Conservation (phyloP, 2,113 vertebrate genomes). For the Myiozetetes cayanensis region DNA sequence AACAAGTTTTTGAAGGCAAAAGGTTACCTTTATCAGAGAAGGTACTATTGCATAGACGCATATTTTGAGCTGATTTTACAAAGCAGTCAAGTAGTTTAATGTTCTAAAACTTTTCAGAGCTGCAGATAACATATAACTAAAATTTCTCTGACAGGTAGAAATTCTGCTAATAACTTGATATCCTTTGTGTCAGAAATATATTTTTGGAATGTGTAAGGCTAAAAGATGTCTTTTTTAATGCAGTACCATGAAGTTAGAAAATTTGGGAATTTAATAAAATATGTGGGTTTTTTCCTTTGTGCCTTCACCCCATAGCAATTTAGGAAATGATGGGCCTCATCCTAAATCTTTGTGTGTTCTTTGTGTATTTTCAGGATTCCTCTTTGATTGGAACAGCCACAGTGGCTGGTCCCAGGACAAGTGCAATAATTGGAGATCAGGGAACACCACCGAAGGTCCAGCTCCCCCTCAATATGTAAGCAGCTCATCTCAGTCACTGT, state of each 20-base stretch:
- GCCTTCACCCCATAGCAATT: neutral
- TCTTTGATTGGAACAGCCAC: constrained; percentile 72
- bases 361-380: constrained; percentile 77
- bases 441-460: constrained; percentile 86
- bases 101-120: neutral
- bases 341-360: neutral
- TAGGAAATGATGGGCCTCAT: neutral
- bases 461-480: constrained; percentile 98
- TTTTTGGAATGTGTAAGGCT: neutral
- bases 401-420: constrained; percentile 81
- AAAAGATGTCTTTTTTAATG: neutral
- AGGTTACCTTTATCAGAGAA: neutral
- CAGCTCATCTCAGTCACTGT: constrained; percentile 23
- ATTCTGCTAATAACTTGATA: constrained; percentile 17
- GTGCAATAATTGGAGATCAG: constrained; percentile 84
- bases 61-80: neutral
- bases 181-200: neutral
- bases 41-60: neutral
- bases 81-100: neutral
- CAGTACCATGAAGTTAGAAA: neutral
- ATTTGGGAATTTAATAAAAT: neutral
- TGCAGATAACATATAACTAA: neutral
- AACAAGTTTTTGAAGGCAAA: neutral
- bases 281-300: neutral
- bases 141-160: neutral